phyloP scores from a whole-genome alignment of 1,140 invertebrate species.

The Yoshiicerus persimilis region DNA sequence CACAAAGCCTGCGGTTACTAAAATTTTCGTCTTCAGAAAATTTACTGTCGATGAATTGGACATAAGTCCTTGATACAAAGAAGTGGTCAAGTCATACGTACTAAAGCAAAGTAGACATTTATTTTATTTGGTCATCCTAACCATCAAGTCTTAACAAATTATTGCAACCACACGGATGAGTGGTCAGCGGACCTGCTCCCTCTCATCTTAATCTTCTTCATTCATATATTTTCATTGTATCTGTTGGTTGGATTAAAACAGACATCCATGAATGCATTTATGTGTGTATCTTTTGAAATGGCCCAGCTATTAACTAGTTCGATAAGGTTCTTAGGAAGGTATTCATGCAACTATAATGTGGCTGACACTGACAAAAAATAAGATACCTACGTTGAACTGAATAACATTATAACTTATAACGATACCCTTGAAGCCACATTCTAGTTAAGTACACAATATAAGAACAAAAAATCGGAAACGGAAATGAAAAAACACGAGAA shows the following conservation, averaged over 20 bases:
- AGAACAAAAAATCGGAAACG: conserved; percentile 13
- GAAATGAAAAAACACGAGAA: conserved; percentile 2
- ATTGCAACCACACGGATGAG: neutral
- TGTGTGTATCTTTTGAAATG: neutral
- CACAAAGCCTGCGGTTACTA: neutral
- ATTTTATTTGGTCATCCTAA: neutral
- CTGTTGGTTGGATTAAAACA: neutral
- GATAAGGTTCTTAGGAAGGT: neutral
- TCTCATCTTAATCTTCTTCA: conserved; percentile 1
- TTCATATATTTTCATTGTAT: neutral
- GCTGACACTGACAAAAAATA: neutral
- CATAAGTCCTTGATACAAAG: neutral
- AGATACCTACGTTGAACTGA: neutral
- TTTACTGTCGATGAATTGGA: neutral
- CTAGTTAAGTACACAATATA: too few relatives aligned
- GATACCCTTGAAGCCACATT: neutral
- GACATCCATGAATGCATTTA: neutral
- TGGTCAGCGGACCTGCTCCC: conserved; percentile 10
- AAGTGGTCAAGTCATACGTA: neutral
- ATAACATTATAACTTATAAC: neutral
- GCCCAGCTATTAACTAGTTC: neutral
- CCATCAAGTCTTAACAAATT: neutral
- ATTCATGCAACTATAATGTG: neutral
- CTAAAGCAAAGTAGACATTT: neutral
- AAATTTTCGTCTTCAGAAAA: neutral